phyloP scores from a whole-genome alignment of 2,113 vertebrate genomes.

The Lepidothrix coronata region DNA sequence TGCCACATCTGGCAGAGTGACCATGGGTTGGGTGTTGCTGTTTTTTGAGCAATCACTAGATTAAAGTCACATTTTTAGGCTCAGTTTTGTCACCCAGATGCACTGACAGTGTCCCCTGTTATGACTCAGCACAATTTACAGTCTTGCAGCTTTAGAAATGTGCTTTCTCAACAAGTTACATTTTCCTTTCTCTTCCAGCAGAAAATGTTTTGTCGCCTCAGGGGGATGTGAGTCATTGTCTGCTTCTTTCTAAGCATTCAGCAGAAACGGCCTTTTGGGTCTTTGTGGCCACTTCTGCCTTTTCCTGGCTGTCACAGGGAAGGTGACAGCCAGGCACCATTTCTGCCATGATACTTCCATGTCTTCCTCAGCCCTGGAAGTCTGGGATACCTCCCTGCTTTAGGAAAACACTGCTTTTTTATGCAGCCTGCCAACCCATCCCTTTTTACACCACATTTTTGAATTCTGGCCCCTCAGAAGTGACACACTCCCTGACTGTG shows the following conservation, averaged over 20 bases:
- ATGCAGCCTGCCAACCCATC: background rate
- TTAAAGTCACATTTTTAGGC: background rate
- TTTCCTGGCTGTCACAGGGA: accelerated
- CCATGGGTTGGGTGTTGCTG: background rate
- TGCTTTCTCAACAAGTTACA: background rate
- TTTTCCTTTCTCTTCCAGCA: background rate
- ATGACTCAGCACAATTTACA: background rate
- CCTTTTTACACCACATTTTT: background rate
- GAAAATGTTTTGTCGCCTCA: background rate
- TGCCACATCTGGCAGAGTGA: accelerated
- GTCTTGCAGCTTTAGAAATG: background rate
- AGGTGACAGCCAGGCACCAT: background rate
- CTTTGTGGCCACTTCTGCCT: background rate
- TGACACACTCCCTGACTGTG: accelerated
- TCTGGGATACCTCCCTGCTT: background rate
- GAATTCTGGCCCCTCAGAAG: background rate
- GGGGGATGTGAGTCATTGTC: accelerated
- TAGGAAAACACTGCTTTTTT: background rate
- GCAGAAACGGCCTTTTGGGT: background rate
- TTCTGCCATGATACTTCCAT: background rate
- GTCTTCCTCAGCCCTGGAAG: background rate
- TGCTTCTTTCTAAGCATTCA: background rate
- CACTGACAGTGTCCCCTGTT: background rate
- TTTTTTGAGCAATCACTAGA: background rate
- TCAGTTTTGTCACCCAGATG: background rate